A percentile compares a stretch with the other conserved stretches of the same genome.
phyloP scores from a whole-genome alignment of 2,888 invertebrate species.

The Rhimphoctona megacephalus region DNA sequence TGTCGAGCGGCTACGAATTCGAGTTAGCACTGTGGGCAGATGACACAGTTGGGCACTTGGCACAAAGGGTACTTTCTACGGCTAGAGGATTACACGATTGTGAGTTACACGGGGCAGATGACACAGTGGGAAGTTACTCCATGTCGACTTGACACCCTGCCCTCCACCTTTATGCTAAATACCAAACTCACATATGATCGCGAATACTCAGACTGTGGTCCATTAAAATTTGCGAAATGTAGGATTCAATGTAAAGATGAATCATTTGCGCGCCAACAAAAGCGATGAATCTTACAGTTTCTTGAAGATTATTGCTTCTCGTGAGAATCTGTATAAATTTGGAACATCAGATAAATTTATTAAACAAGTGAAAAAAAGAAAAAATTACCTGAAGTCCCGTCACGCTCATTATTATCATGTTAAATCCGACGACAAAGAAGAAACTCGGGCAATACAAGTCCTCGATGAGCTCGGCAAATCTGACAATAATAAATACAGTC shows the following conservation, averaged over 20 bases:
- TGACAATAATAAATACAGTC: not conserved
- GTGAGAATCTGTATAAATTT: slow-evolving; percentile 37
- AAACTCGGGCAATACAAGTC: slow-evolving; percentile 33
- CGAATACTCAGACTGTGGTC: slow-evolving; percentile 57
- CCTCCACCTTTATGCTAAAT: not conserved
- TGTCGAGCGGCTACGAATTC: too few relatives aligned
- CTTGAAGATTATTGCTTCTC: slow-evolving; percentile 35
- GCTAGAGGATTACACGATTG: too few relatives aligned
- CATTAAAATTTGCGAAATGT: slow-evolving; percentile 53
- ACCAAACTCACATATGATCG: slow-evolving; percentile 43
- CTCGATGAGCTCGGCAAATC: slow-evolving; percentile 45
- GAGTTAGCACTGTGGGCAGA: too few relatives aligned
- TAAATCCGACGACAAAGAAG: slow-evolving; percentile 44
- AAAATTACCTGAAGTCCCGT: slow-evolving; percentile 45
- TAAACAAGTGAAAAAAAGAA: not conserved
- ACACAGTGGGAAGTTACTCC: too few relatives aligned
- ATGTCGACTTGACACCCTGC: too few relatives aligned
- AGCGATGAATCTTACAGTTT: slow-evolving; percentile 46
- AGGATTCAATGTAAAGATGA: slow-evolving; percentile 51
- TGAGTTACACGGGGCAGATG: too few relatives aligned
- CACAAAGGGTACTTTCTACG: too few relatives aligned
- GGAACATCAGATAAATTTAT: not conserved
- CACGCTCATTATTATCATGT: slow-evolving; percentile 51
- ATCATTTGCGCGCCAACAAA: slow-evolving; percentile 45
- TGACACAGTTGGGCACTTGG: too few relatives aligned